phyloP scores from a whole-genome alignment of 2,113 vertebrate species.

The Myxocyprinus asiaticus region DNA sequence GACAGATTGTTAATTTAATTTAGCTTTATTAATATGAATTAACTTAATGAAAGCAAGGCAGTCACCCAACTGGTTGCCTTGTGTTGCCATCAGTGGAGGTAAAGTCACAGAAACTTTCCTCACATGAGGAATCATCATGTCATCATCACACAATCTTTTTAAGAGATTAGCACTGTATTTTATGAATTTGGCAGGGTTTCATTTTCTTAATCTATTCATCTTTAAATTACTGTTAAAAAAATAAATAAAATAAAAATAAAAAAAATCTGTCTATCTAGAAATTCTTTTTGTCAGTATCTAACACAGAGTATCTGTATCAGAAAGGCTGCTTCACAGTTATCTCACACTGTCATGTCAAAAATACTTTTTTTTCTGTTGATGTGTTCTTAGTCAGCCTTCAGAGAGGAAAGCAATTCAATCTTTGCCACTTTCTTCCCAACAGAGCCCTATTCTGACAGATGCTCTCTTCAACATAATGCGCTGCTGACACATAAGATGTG shows the following conservation, averaged over 20 bases:
- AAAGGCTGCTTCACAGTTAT: too few species aligned
- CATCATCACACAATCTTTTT: too few species aligned
- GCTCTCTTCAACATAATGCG: slow-evolving; percentile 44
- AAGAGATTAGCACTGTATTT: too few species aligned
- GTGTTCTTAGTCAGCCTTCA: slow-evolving; percentile 45
- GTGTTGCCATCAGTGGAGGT: background rate
- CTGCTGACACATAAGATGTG: slow-evolving; percentile 49
- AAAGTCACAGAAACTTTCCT: too few species aligned
- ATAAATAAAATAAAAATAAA: too few species aligned
- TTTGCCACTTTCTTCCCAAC: slow-evolving; percentile 48
- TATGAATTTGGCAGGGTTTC: too few species aligned
- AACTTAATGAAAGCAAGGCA: slow-evolving; percentile 1
- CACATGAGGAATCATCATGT: too few species aligned
- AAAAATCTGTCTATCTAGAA: too few species aligned
- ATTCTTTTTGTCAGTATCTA: too few species aligned
- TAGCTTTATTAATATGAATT: slow-evolving; percentile 27
- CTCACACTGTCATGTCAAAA: slow-evolving; percentile 32
- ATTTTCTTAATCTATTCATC: too few species aligned
- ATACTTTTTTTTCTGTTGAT: slow-evolving; percentile 24
- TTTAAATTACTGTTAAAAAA: too few species aligned
- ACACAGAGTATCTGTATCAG: too few species aligned
- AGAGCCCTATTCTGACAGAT: slow-evolving; percentile 60
- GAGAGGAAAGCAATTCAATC: slow-evolving; percentile 55
- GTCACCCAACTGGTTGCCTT: slow-evolving; percentile 4
- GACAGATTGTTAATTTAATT: slow-evolving; percentile 30